A percentile compares a stretch with the other conserved stretches of the same genome.
Evolutionary conservation across 2,113 vertebrate species (phyloP).

Genomic region (Rhynchopsitta pachyrhyncha): DNA sequence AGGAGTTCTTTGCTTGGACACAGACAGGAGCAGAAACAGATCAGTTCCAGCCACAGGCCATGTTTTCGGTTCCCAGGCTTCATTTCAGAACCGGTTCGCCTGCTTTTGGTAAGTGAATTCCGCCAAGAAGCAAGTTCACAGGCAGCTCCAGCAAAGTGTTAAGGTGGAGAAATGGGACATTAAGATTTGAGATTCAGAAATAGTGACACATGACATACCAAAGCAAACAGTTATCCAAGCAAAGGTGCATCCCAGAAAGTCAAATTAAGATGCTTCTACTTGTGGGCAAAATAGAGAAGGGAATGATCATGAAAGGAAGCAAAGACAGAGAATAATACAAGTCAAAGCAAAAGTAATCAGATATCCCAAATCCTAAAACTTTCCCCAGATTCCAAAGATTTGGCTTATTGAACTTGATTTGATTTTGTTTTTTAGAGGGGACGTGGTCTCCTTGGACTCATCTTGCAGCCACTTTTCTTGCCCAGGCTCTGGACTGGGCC

Average conservation of each 20-base stretch:
- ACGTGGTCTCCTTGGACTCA: background rate
- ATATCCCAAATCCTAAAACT: background rate
- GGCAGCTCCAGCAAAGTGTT: background rate
- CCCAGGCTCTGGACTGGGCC: background rate
- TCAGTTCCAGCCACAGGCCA: background rate
- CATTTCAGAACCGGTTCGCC: accelerated
- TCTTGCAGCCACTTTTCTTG: background rate
- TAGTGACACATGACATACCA: accelerated
- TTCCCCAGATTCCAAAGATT: background rate
- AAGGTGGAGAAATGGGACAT: background rate
- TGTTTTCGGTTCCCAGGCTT: background rate
- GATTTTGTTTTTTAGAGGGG: background rate
- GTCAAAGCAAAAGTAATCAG: background rate
- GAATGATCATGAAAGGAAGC: background rate
- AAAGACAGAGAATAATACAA: background rate
- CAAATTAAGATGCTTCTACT: background rate
- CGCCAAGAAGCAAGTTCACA: background rate
- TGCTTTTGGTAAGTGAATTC: background rate
- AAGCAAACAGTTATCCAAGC: background rate
- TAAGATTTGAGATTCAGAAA: background rate
- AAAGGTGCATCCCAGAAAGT: background rate
- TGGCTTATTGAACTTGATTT: background rate
- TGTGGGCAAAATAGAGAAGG: background rate
- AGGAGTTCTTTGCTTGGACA: background rate
- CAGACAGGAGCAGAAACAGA: background rate